Percentiles rank a stretch among this genome's conserved stretches.
Evolutionary conservation across 2,888 invertebrate species (phyloP).

Genomic region (Agriopis leucophaearia): DNA sequence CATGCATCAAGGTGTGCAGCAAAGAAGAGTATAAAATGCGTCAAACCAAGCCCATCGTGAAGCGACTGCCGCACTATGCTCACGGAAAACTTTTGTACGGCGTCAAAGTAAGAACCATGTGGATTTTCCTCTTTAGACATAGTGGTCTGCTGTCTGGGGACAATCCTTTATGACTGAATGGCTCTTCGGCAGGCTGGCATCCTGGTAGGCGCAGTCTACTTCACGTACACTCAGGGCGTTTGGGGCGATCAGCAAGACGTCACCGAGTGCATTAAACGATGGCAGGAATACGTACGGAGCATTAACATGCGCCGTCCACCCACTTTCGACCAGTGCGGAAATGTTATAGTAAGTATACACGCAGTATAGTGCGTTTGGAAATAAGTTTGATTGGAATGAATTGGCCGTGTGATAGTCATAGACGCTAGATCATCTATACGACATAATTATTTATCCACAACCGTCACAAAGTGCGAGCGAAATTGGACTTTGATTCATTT

Average conservation of each 20-base stretch:
- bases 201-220: conserved; percentile 77
- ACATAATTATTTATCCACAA: background rate
- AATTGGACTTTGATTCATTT: conserved; percentile 1
- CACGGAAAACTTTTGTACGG: conserved; percentile 78
- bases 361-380: background rate
- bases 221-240: conserved; percentile 80
- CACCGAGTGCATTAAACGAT: conserved; percentile 75
- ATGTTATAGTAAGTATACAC: conserved; percentile 73
- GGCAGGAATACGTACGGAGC: conserved; percentile 77
- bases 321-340: conserved; percentile 73
- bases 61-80: conserved; percentile 63
- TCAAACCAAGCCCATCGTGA: conserved; percentile 53
- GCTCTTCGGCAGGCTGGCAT: conserved; percentile 71
- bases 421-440: too few relatives aligned
- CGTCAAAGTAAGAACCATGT: conserved; percentile 72
- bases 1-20: conserved; percentile 77
- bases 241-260: conserved; percentile 80
- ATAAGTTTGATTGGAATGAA: background rate
- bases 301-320: conserved; percentile 78
- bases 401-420: background rate
- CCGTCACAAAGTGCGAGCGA: background rate
- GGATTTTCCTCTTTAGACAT: too few relatives aligned
- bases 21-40: conserved; percentile 71
- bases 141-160: conserved; percentile 10
- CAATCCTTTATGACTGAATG: conserved; percentile 2